These are phyloP conservation scores for Tipula unca DNA, from an alignment of 2,888 invertebrate genomes.

Conservation along the genomic window DNA sequence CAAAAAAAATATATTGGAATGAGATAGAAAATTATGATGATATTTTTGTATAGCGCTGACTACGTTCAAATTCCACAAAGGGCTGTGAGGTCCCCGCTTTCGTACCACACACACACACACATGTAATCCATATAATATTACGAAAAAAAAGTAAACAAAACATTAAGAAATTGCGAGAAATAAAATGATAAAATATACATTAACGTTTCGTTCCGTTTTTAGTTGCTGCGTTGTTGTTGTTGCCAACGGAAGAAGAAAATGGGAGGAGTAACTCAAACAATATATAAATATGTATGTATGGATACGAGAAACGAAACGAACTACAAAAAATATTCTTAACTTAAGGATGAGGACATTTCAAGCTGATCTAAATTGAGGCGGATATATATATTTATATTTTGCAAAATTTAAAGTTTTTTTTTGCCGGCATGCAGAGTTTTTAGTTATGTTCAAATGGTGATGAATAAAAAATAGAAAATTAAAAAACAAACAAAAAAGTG, in stretches of 20 bases:
- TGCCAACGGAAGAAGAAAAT: background rate
- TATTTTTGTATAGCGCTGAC: background rate
- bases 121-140: background rate
- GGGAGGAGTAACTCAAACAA: background rate
- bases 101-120: background rate
- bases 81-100: background rate
- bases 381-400: background rate
- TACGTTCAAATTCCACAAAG: background rate
- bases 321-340: background rate
- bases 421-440: background rate
- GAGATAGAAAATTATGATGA: background rate
- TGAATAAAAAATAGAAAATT: constrained; percentile 8
- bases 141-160: background rate
- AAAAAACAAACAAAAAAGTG: background rate
- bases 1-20: background rate
- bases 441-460: background rate
- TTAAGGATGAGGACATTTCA: background rate
- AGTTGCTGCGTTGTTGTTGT: background rate
- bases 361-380: background rate
- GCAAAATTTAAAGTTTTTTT: background rate
- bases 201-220: background rate
- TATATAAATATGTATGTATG: background rate
- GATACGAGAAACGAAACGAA: background rate
- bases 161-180: constrained; percentile 15
- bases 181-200: constrained; percentile 17